These are phyloP conservation scores for Ennomos fuscantarius DNA, from an alignment of 2,888 invertebrate species.

Conservation along the genomic window DNA sequence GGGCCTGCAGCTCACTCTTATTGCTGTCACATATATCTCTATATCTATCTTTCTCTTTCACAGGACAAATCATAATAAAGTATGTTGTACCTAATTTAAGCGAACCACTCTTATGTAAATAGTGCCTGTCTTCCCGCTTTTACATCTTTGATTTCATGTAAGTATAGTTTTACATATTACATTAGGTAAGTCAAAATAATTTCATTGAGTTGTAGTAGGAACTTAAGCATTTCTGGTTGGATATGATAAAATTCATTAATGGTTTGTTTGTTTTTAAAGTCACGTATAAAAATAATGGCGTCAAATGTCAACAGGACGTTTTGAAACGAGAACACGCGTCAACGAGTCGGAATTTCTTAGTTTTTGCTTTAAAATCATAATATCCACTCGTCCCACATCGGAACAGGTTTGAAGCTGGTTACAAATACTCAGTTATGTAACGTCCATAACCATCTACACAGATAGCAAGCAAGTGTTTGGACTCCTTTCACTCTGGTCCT, in stretches of 20 bases:
- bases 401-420: slow-evolving; percentile 38
- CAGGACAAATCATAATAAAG: no score
- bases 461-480: slow-evolving; percentile 38
- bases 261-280: not conserved
- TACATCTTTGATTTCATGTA: no score
- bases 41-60: no score
- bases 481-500: slow-evolving; percentile 65
- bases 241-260: not conserved
- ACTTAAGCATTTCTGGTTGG: not conserved
- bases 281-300: slow-evolving; percentile 3
- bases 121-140: no score
- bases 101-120: no score
- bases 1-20: no score
- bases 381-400: slow-evolving; percentile 39
- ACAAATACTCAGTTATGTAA: slow-evolving; percentile 51
- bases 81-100: no score
- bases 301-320: slow-evolving; percentile 16
- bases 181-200: no score
- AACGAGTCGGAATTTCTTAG: slow-evolving; percentile 22
- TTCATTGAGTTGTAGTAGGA: no score
- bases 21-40: no score
- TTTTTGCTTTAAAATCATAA: slow-evolving; percentile 35
- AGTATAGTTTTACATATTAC: no score
- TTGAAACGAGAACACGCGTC: slow-evolving; percentile 10
- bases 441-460: slow-evolving; percentile 43